A percentile compares a stretch with the other conserved stretches of the same genome.
Conservation (phyloP, 2,797 vertebrate species). For the Pseudochaenichthys georgianus region DNA sequence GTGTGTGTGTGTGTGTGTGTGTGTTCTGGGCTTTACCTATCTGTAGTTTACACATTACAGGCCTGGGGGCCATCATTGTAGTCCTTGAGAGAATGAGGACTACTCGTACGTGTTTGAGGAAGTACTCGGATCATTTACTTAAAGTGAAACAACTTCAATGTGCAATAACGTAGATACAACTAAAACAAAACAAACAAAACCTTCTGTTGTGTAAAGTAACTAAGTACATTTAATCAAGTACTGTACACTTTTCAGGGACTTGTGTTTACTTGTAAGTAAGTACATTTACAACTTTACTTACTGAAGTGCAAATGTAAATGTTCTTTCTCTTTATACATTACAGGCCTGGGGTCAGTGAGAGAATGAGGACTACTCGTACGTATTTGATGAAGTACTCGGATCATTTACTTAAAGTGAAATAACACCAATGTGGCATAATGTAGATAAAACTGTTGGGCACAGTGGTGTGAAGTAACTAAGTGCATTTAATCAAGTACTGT, state of each 20-base stretch:
- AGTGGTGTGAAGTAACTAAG: not conserved
- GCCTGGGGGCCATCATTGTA: not conserved
- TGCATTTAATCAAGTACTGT: not conserved
- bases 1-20: no score
- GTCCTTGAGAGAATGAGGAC: constrained; percentile 6
- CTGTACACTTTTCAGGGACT: not conserved
- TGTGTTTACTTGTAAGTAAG: not conserved
- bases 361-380: not conserved
- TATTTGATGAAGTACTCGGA: not conserved
- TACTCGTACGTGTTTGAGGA: constrained; percentile 1
- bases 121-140: not conserved
- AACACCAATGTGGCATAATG: no score
- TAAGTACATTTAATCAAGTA: not conserved
- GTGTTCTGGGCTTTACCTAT: constrained; percentile 30
- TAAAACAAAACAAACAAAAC: no score
- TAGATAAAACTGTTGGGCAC: not conserved
- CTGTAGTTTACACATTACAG: constrained; percentile 6
- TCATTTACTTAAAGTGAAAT: not conserved
- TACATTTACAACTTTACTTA: not conserved
- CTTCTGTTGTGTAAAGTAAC: not conserved
- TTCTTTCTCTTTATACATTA: not conserved
- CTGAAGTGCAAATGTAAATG: not conserved
- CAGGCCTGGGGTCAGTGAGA: constrained; percentile 3
- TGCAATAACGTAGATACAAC: no score
- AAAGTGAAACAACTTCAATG: not conserved